These are phyloP conservation scores for Rhysida immarginata DNA, from an alignment of 1,140 invertebrate genomes.

Conservation along the genomic window DNA sequence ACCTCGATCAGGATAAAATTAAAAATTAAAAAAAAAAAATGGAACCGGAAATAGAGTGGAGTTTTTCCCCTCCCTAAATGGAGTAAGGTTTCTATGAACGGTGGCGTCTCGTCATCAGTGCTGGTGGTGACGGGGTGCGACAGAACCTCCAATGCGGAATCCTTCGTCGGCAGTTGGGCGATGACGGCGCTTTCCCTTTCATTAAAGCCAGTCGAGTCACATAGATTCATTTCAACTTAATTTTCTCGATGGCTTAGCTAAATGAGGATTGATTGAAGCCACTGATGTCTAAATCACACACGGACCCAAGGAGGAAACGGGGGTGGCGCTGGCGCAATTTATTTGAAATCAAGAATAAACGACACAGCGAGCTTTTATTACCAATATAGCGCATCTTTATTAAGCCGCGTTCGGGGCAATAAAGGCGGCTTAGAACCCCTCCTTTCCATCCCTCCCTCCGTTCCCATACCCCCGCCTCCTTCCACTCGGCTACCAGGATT, in stretches of 20 bases:
- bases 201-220: background rate
- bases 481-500: background rate
- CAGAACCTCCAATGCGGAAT: too few species aligned
- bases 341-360: slow-evolving; percentile 10
- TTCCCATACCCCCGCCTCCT: background rate
- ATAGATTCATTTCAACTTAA: slow-evolving; percentile 5
- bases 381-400: slow-evolving; percentile 9
- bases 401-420: slow-evolving; percentile 9
- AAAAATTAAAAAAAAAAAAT: too few species aligned
- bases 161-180: too few species aligned
- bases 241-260: slow-evolving; percentile 2
- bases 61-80: too few species aligned
- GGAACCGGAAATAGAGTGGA: too few species aligned
- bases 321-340: slow-evolving; percentile 1
- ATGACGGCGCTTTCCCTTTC: too few species aligned
- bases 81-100: too few species aligned
- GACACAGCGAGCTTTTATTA: slow-evolving; percentile 5
- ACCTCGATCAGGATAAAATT: too few species aligned
- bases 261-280: slow-evolving; percentile 9
- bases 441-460: background rate
- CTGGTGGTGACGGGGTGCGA: too few species aligned
- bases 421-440: background rate
- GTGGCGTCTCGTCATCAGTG: too few species aligned
- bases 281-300: background rate
- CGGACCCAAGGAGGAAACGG: background rate